phyloP scores from a whole-genome alignment of 2,113 vertebrate genomes.

The Petromus typicus region DNA sequence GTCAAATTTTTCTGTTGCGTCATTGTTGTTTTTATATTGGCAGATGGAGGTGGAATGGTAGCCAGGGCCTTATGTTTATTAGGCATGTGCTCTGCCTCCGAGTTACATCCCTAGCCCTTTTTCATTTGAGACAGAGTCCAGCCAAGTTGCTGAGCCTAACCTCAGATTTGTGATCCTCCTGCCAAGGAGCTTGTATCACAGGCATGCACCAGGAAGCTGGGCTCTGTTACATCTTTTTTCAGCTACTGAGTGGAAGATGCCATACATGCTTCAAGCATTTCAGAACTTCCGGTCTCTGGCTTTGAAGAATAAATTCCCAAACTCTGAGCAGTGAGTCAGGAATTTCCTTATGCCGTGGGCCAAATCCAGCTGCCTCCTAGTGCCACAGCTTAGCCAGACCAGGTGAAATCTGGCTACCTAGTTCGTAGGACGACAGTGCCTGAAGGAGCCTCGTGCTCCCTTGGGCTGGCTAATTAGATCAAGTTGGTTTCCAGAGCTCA shows the following conservation, averaged over 20 bases:
- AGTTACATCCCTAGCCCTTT: background rate
- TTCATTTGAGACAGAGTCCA: background rate
- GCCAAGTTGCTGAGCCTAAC: background rate
- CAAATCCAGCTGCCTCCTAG: background rate
- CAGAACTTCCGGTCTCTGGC: background rate
- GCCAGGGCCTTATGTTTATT: background rate
- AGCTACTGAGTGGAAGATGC: background rate
- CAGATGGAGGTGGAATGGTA: background rate
- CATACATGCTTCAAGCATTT: background rate
- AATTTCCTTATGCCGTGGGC: background rate
- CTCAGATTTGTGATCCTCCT: background rate
- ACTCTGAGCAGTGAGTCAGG: background rate
- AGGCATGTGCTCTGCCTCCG: background rate
- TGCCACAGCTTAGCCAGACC: background rate
- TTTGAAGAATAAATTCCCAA: background rate
- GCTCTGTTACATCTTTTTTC: background rate
- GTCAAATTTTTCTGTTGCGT: background rate
- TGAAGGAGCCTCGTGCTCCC: background rate
- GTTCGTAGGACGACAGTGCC: background rate
- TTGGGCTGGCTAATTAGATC: background rate
- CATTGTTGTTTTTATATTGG: background rate
- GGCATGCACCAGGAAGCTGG: background rate
- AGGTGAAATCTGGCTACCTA: background rate
- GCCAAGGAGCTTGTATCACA: background rate
- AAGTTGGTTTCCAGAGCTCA: conserved; percentile 35